Conservation (phyloP, 2,888 invertebrate species). For the Leistus spinibarbis region DNA sequence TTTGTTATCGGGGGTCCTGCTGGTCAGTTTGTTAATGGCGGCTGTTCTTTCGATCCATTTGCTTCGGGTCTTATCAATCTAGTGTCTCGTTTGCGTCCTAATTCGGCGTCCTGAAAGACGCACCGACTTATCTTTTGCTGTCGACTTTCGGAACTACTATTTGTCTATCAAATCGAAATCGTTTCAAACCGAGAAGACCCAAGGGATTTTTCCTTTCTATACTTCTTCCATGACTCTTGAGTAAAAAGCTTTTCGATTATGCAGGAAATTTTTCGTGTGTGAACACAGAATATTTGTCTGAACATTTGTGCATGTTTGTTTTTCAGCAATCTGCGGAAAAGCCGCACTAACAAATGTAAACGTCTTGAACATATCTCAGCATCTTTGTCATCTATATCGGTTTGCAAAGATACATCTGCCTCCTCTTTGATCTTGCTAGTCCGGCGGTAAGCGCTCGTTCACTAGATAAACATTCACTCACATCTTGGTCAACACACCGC, state of each 20-base stretch:
- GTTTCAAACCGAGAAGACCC: conserved; percentile 17
- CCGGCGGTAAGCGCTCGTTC: conserved; percentile 9
- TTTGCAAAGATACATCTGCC: conserved; percentile 14
- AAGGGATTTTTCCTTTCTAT: conserved; percentile 1
- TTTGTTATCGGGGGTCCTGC: conserved; percentile 27
- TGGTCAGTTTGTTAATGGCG: conserved; percentile 43
- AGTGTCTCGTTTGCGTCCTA: conserved; percentile 44
- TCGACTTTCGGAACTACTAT: conserved; percentile 34
- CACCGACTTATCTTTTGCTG: conserved; percentile 42
- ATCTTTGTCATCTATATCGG: conserved; percentile 25
- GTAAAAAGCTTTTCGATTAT: conserved; percentile 43
- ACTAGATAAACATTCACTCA: conserved; percentile 16
- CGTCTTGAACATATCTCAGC: conserved; percentile 42
- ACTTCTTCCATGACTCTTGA: conserved; percentile 28
- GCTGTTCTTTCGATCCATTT: conserved; percentile 42
- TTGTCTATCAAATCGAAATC: conserved; percentile 40
- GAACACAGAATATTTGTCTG: conserved; percentile 43
- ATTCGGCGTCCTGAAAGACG: conserved; percentile 42
- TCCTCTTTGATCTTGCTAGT: conserved; percentile 28
- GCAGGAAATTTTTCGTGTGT: conserved; percentile 40
- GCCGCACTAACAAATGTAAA: conserved; percentile 53
- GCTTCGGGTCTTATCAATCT: conserved; percentile 44
- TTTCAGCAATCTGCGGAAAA: conserved; percentile 52
- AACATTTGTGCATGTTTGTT: conserved; percentile 51
- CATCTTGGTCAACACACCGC: not conserved